phyloP scores from a whole-genome alignment of 2,797 vertebrate species.

The Thunnus albacares region DNA sequence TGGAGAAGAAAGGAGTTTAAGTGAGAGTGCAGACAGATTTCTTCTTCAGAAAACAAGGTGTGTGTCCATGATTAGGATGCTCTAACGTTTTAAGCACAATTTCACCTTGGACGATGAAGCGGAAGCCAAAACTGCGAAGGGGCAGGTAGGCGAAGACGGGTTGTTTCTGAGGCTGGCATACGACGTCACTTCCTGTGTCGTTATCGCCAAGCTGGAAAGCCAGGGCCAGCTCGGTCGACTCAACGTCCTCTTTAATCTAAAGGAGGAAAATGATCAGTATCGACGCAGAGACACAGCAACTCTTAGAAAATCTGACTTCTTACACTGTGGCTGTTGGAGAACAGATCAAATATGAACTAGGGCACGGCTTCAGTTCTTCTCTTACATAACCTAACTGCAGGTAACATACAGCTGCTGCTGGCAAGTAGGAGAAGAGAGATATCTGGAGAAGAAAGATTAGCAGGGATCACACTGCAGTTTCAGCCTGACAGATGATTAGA shows the following conservation, averaged over 20 bases:
- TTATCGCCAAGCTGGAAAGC: constrained; percentile 83
- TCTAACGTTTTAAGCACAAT: fast-evolving
- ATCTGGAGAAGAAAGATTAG: constrained; percentile 8
- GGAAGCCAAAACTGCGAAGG: constrained; percentile 88
- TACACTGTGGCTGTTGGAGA: constrained; percentile 12
- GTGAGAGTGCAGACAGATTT: not conserved
- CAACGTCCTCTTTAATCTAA: constrained; percentile 86
- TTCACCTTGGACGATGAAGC: constrained; percentile 88
- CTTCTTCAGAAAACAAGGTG: not conserved
- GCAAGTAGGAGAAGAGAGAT: constrained; percentile 26
- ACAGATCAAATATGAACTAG: constrained; percentile 5
- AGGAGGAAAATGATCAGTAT: constrained; percentile 26
- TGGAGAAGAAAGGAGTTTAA: constrained; percentile 29
- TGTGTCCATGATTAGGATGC: too few relatives aligned
- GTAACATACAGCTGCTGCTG: constrained; percentile 21
- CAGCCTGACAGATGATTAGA: constrained; percentile 36
- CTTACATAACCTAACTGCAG: constrained; percentile 46
- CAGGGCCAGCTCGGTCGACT: constrained; percentile 86
- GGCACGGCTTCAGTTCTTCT: constrained; percentile 18
- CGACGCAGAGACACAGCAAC: constrained; percentile 9
- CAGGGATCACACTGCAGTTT: not conserved
- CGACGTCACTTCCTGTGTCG: constrained; percentile 45
- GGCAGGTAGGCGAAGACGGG: constrained; percentile 89
- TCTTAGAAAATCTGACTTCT: constrained; percentile 4
- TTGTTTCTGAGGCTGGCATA: constrained; percentile 83